Evolutionary conservation across 1,140 invertebrate genomes (phyloP).

Genomic region (Heterodera schachtii): DNA sequence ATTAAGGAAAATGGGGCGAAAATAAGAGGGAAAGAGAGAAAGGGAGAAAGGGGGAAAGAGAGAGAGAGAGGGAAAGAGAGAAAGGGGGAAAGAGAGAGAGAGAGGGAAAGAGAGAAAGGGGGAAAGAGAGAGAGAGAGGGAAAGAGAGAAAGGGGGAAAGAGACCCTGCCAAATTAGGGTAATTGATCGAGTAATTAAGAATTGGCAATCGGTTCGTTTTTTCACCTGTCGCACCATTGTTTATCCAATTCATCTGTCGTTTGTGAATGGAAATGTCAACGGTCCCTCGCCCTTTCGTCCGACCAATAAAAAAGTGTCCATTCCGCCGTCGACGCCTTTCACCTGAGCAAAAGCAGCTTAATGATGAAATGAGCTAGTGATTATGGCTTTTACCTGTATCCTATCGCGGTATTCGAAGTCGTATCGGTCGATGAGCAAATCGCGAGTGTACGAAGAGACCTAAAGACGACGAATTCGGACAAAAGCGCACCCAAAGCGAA

Average conservation of each 20-base stretch:
- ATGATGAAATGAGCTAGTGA: not conserved
- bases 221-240: too few relatives aligned
- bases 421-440: slow-evolving; percentile 63
- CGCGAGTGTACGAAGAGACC: slow-evolving; percentile 69
- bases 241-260: not conserved
- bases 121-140: not conserved
- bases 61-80: too few relatives aligned
- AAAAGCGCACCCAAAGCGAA: slow-evolving; percentile 64
- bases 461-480: slow-evolving; percentile 70
- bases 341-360: slow-evolving; percentile 22
- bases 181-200: not conserved
- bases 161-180: not conserved
- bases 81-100: too few relatives aligned
- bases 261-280: slow-evolving; percentile 29
- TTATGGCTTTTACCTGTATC: slow-evolving; percentile 46
- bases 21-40: too few relatives aligned
- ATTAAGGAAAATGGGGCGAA: too few relatives aligned
- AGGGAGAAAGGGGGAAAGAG: too few relatives aligned
- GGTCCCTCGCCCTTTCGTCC: slow-evolving; percentile 55
- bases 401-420: slow-evolving; percentile 66
- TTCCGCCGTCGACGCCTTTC: slow-evolving; percentile 61
- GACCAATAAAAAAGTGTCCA: slow-evolving; percentile 65
- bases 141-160: not conserved
- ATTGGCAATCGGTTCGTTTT: not conserved
- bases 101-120: not conserved